Evolutionary conservation across 2,888 invertebrate genomes (phyloP).

Genomic region (Scrobipalpa costella): DNA sequence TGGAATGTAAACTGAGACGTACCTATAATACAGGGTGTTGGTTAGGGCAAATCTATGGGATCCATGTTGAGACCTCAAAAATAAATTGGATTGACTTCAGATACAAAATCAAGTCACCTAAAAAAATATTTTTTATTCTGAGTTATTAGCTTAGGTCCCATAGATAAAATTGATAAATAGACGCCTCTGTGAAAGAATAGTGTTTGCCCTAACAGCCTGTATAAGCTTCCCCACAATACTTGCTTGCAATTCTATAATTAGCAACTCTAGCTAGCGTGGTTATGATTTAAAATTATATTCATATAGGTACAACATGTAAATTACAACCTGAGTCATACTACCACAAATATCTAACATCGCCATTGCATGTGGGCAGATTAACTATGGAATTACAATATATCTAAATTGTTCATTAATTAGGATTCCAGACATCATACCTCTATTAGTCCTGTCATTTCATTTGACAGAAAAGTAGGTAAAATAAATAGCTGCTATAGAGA

Average conservation of each 20-base stretch:
- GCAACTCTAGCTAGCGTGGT: conserved; percentile 9
- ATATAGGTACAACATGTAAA: conserved; percentile 24
- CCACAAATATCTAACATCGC: conserved; percentile 14
- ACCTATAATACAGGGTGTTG: background rate
- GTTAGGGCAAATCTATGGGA: no score
- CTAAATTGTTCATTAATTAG: no score
- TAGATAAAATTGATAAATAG: background rate
- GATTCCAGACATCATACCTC: no score
- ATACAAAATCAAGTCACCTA: no score
- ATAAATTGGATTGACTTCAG: no score
- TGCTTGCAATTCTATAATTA: conserved; percentile 20
- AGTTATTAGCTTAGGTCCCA: no score
- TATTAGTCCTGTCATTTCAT: no score
- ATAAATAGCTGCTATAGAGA: no score
- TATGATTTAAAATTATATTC: conserved; percentile 12
- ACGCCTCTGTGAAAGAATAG: background rate
- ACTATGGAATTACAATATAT: background rate
- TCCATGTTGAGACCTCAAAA: no score
- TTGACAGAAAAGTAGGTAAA: no score
- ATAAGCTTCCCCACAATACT: background rate
- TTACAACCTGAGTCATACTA: conserved; percentile 25
- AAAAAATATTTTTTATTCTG: no score
- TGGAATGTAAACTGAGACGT: conserved; percentile 20
- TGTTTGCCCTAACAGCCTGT: background rate
- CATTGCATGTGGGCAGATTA: conserved; percentile 3